Conservation (phyloP, 2,888 invertebrate species). For the Mesorhabditis belari region DNA sequence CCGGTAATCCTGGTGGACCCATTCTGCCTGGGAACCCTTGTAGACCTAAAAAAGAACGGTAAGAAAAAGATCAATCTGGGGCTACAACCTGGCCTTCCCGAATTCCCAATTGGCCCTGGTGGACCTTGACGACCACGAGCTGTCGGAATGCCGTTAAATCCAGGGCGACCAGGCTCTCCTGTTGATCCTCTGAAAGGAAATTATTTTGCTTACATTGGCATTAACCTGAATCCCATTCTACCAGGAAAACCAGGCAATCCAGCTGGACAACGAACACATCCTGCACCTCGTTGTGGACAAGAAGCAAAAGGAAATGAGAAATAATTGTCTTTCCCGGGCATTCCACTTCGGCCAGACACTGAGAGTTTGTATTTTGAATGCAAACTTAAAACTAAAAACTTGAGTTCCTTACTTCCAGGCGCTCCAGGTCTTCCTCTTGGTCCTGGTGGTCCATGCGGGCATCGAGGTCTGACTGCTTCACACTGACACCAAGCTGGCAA, state of each 20-base stretch:
- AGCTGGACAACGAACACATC: neutral
- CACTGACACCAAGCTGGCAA: conserved; percentile 1
- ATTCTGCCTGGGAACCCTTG: neutral
- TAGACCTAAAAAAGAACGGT: neutral
- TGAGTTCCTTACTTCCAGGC: neutral
- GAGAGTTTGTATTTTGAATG: neutral
- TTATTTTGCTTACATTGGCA: too few species aligned
- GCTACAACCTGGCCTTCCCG: neutral
- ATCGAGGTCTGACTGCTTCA: neutral
- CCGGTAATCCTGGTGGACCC: neutral
- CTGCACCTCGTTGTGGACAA: neutral
- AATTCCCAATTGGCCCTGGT: neutral
- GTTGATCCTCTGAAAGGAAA: neutral
- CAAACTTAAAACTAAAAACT: too few species aligned
- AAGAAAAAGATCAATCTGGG: neutral
- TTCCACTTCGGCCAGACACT: neutral
- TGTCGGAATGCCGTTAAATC: neutral
- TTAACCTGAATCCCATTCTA: neutral
- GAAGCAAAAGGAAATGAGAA: neutral
- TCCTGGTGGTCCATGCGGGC: conserved; percentile 1
- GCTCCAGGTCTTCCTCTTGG: neutral
- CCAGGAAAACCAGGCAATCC: neutral
- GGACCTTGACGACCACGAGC: neutral
- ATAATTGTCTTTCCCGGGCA: neutral
- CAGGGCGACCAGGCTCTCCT: neutral